Conservation (phyloP, 2,888 invertebrate genomes). For the Mylabris sibirica region DNA sequence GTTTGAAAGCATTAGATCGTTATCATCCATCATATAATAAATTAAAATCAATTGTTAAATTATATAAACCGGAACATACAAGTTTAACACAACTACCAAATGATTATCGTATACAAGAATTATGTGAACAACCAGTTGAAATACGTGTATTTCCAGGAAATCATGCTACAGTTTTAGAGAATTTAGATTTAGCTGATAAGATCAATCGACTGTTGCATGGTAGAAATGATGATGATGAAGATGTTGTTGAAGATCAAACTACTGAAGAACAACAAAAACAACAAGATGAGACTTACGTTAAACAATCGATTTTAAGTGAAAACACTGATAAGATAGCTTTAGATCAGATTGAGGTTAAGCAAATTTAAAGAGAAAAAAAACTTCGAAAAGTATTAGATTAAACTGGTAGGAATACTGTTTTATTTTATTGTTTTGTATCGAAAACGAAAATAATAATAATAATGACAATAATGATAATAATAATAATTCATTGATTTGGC, state of each 20-base stretch:
- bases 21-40: conserved; percentile 41
- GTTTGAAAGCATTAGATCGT: conserved; percentile 35
- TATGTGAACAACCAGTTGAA: conserved; percentile 66
- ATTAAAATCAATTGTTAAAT: conserved; percentile 41
- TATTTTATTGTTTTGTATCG: neutral
- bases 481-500: neutral
- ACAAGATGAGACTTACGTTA: neutral
- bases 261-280: neutral
- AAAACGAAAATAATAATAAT: neutral
- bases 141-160: conserved; percentile 76
- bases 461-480: too few species aligned
- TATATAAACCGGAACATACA: conserved; percentile 39
- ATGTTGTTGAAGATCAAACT: neutral
- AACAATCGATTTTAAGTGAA: neutral
- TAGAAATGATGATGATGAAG: neutral
- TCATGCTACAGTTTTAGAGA: conserved; percentile 74
- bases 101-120: conserved; percentile 71
- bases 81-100: conserved; percentile 58
- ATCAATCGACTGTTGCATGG: conserved; percentile 60
- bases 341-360: neutral
- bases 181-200: conserved; percentile 68
- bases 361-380: neutral
- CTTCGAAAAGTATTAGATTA: neutral
- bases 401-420: neutral
- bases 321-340: neutral